phyloP scores from a whole-genome alignment of 2,113 vertebrate species.

The Petroica traversi region DNA sequence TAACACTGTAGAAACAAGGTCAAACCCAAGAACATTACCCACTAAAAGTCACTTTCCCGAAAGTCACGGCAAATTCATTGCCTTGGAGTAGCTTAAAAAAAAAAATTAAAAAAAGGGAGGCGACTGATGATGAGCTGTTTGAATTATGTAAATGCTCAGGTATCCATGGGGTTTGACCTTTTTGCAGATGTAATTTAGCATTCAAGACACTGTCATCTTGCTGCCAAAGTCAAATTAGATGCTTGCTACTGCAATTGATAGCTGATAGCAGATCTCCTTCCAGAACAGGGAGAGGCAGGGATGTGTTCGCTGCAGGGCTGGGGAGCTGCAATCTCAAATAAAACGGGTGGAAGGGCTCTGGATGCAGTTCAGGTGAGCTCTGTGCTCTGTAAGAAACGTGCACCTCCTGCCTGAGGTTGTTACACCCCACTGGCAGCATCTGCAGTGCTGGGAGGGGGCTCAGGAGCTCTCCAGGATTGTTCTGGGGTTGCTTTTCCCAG shows the following conservation, averaged over 20 bases:
- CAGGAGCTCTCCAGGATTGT: background rate
- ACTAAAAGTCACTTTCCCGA: slow-evolving; percentile 53
- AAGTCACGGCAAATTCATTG: slow-evolving; percentile 50
- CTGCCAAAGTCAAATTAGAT: slow-evolving; percentile 69
- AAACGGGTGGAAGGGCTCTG: background rate
- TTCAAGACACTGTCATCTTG: slow-evolving; percentile 65
- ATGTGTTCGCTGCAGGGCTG: background rate
- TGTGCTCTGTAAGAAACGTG: background rate
- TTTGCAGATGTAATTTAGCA: slow-evolving; percentile 69
- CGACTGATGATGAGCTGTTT: slow-evolving; percentile 60
- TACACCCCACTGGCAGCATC: fast-evolving
- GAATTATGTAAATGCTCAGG: slow-evolving; percentile 69
- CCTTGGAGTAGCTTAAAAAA: slow-evolving; percentile 20
- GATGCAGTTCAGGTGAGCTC: background rate
- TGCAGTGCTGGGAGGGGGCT: background rate
- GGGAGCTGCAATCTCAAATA: background rate
- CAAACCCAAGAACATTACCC: slow-evolving; percentile 31
- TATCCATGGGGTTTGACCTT: slow-evolving; percentile 65
- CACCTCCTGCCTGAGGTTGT: background rate
- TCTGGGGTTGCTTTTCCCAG: background rate
- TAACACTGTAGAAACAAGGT: slow-evolving; percentile 55
- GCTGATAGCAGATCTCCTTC: slow-evolving; percentile 50
- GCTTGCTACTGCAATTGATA: slow-evolving; percentile 61
- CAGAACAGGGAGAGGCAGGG: background rate
- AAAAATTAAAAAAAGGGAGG: background rate